Percentiles rank a stretch among this genome's conserved stretches.
These are phyloP conservation scores for Rallus crepitans DNA, from an alignment of 2,797 vertebrate genomes.

Conservation along the genomic window DNA sequence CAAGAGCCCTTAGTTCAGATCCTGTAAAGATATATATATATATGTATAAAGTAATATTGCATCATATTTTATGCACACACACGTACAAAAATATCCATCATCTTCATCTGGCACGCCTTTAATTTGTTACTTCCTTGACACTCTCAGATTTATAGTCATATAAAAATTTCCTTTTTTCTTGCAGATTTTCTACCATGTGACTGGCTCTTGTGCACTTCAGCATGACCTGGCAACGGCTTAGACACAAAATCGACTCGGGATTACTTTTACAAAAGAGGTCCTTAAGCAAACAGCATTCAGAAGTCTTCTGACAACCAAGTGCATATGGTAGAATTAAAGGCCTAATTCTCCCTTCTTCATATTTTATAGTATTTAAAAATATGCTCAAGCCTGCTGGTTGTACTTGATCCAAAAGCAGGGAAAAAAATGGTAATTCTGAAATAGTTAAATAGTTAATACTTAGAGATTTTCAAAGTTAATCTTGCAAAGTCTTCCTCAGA, in stretches of 20 bases:
- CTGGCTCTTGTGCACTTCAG: slow-evolving; percentile 87
- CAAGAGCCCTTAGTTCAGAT: neutral
- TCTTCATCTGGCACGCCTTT: slow-evolving; percentile 16
- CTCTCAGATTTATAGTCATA: slow-evolving; percentile 25
- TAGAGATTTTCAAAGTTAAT: slow-evolving; percentile 42
- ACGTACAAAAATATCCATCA: slow-evolving; percentile 4
- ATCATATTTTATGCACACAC: neutral
- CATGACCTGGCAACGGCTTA: slow-evolving; percentile 92
- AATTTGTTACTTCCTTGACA: slow-evolving; percentile 42
- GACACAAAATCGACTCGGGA: slow-evolving; percentile 42
- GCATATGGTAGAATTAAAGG: slow-evolving; percentile 47
- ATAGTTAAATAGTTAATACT: slow-evolving; percentile 43
- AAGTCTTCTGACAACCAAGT: slow-evolving; percentile 19
- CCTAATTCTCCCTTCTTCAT: slow-evolving; percentile 17
- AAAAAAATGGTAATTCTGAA: slow-evolving; percentile 22
- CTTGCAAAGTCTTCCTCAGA: slow-evolving; percentile 44
- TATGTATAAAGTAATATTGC: neutral
- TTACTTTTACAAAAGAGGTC: neutral
- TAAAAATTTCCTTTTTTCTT: slow-evolving; percentile 53
- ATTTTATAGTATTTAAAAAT: slow-evolving; percentile 53
- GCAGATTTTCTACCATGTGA: slow-evolving; percentile 96
- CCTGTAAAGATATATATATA: neutral
- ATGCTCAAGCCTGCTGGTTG: slow-evolving; percentile 24
- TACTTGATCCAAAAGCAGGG: slow-evolving; percentile 37
- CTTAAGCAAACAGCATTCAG: slow-evolving; percentile 34